Base-by-base conservation (phyloP, 2,888 invertebrate species). In the Himalopsyche tibetana region DNA sequence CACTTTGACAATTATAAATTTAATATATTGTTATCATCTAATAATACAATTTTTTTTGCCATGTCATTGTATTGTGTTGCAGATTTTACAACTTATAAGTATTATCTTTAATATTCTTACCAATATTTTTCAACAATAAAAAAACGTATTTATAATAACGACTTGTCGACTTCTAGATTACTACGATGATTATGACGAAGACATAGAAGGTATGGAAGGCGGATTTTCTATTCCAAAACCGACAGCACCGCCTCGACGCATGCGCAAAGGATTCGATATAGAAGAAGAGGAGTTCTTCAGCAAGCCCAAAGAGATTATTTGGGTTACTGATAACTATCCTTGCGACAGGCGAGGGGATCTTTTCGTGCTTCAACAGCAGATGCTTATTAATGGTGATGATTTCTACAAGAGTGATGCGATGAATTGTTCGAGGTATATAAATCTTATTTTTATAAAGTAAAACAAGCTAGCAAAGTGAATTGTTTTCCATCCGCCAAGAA, bases 321-420 rank as follows among this genome's bases (percentile, higher is more conserved):
- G 89, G 88, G 89, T 86, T 83, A 88, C 86, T 56, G 90, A 90
- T 82, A 92, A 90, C 19, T 94, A 94, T 89, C 94, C 96, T 2
- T 97, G 97, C 91, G 97, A 97, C 90, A 95, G 95, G 90, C 93
- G 94, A 88, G 94, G 95, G 86, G 94, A 94, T 55, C 92, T 97
- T 4, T 97, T 95, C 90, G 94, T 95, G 82, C 91, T 96, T 88
- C 94, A 96, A 89, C 95, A 95, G 89, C 92, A 92, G 2, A 91
- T 93, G 86, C 94, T 94, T 89, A 91, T 93, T 86, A 87, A 89
- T 74, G 91, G 91, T 12, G 89, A 90, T 28, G 90, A 90, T 28
- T 91, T 91, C 84, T 91, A 91, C 87, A 91, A 92, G 9, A 91
- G 91, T 88, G 90, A 92, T 55, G 89, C 91, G 80, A 89, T 91